These are phyloP conservation scores for Meda fulgida DNA, from an alignment of 2,797 vertebrate genomes.

Conservation along the genomic window DNA sequence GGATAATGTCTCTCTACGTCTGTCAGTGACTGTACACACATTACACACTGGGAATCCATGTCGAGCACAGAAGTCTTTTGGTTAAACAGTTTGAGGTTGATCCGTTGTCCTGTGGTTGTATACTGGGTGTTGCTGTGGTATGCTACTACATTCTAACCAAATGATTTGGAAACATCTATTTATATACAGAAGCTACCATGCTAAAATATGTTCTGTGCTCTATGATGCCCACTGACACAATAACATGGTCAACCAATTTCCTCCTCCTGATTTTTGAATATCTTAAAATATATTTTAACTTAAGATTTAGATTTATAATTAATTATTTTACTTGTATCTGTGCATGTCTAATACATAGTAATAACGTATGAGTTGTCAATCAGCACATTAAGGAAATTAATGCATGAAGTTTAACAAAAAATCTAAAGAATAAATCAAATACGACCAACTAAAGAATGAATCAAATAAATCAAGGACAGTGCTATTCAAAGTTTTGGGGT, in stretches of 20 bases:
- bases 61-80: not conserved
- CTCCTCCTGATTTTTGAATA: not conserved
- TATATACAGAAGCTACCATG: not conserved
- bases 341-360: not conserved
- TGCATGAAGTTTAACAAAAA: not conserved
- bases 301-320: not conserved
- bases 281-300: not conserved
- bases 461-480: not conserved
- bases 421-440: not conserved
- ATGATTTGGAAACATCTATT: slow-evolving; percentile 9
- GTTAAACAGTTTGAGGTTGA: slow-evolving; percentile 31
- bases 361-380: not conserved
- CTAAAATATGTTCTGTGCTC: not conserved
- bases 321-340: not conserved
- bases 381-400: not conserved
- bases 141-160: slow-evolving; percentile 15
- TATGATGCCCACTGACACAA: not conserved
- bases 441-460: not conserved
- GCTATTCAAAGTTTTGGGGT: too few relatives aligned
- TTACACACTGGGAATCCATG: slow-evolving; percentile 42
- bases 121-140: slow-evolving; percentile 14
- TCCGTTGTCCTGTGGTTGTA: slow-evolving; percentile 15
- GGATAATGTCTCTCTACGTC: slow-evolving; percentile 39
- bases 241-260: not conserved
- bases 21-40: slow-evolving; percentile 39